Base-by-base conservation (phyloP, 2,113 vertebrate species). In the Burhinus bistriatus region DNA sequence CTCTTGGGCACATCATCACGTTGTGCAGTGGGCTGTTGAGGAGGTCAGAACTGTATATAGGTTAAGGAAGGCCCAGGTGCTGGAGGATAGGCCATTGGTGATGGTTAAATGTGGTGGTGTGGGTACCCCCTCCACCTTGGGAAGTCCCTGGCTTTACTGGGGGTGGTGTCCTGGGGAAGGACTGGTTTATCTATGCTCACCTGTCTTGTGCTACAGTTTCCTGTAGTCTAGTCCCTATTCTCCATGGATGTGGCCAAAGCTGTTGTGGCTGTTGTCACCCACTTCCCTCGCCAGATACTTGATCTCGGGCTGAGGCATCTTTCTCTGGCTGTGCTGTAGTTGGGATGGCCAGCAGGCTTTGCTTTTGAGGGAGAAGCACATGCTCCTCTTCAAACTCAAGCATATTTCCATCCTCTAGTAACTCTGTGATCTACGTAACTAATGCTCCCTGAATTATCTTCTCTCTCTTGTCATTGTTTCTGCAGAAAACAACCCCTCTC, bases 401-500 rank as follows among this genome's bases (percentile, higher is more conserved):
- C 5, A 0, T 10, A 19, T 59, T 86, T 89, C 25, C 15, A 36
- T 75, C 23, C 18, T 89, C 12, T 19, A 66, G 12, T 79, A 66
- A 71, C 26, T 47, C 38, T 77, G 52, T 77, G 47, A 19, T 78
- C 9, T 77, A 2, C 59, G 15, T 59, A 47, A 52, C 9, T 8
- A 64, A 44, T 27, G 9, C 5, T 94, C 9, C 12, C 47, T 84
- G 62, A 86, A 15, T 77, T 47, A 14, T 61, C 21, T 26, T 83
- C 21, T 89, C n/a, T 83, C 47, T 87, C 9, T 84, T 51, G 8
- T 85, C 10, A 5, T 49, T 94, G 17, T 89, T 87, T 84, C 42
- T 84, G 22, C 93, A 98, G 97, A 64, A 76, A 85, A 44, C 30
- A 89, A 51, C 5, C 18, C 13, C 4, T 4, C 58, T 86, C 58